These are phyloP conservation scores for Kryptolebias ocellatus DNA, from an alignment of 2,797 vertebrate species.

Conservation along the genomic window DNA sequence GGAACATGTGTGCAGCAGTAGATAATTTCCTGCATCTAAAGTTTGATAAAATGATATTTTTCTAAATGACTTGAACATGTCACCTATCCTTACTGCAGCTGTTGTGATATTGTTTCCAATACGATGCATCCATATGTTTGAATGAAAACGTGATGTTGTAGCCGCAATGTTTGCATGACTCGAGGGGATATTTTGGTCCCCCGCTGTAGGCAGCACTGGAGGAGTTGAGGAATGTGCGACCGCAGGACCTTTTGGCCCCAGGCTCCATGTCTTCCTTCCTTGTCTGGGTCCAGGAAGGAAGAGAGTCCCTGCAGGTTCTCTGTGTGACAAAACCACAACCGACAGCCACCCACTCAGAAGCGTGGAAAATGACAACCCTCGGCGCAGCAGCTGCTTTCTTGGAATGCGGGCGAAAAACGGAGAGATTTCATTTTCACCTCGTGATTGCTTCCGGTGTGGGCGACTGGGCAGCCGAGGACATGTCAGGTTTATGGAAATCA, in stretches of 20 bases:
- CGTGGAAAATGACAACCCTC: constrained; percentile 82
- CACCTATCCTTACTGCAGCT: constrained; percentile 18
- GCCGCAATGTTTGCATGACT: constrained; percentile 70
- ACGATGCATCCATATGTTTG: constrained; percentile 61
- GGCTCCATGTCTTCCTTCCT: constrained; percentile 69
- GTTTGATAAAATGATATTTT: neutral
- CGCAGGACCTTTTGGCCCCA: constrained; percentile 74
- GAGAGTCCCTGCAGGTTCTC: constrained; percentile 74
- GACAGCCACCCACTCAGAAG: constrained; percentile 79
- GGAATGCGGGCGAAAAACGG: constrained; percentile 59
- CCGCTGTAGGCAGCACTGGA: constrained; percentile 77
- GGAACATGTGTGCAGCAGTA: no score
- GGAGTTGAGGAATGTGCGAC: constrained; percentile 83
- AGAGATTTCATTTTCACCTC: constrained; percentile 65
- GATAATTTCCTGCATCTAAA: no score
- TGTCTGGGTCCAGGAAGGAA: constrained; percentile 73
- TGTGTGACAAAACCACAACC: constrained; percentile 79
- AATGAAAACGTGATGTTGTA: constrained; percentile 60
- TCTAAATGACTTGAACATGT: constrained; percentile 9
- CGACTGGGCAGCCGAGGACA: constrained; percentile 67
- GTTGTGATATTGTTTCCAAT: constrained; percentile 26
- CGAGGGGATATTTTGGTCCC: constrained; percentile 80
- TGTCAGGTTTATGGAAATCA: constrained; percentile 71
- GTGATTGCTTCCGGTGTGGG: constrained; percentile 79
- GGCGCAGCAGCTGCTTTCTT: constrained; percentile 54